Evolutionary conservation across 2,113 vertebrate genomes (phyloP).

Genomic region (Catagonus wagneri): DNA sequence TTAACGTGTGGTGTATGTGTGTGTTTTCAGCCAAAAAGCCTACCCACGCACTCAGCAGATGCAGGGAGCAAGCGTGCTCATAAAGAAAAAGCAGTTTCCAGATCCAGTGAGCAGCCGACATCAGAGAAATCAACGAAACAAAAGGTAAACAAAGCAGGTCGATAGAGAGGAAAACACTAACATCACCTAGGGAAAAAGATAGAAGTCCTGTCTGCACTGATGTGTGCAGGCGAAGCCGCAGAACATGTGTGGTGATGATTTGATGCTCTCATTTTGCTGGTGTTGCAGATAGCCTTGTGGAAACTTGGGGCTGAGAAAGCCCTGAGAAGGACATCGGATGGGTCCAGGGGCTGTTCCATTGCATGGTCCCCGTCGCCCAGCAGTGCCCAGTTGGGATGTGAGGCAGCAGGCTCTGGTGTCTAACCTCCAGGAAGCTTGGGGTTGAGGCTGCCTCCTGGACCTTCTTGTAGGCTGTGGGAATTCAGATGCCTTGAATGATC

Average conservation of each 20-base stretch:
- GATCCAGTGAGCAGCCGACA: conserved; percentile 53
- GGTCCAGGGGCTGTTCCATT: neutral
- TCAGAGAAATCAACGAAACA: conserved; percentile 56
- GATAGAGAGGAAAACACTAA: neutral
- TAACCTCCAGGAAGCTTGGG: neutral
- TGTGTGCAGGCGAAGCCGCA: neutral
- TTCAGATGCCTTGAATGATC: neutral
- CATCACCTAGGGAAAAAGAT: neutral
- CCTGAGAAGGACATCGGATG: neutral
- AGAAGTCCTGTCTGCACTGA: neutral
- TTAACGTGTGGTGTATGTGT: neutral
- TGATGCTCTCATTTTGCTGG: neutral
- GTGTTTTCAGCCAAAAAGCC: conserved; percentile 79
- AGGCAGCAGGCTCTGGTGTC: neutral
- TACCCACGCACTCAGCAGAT: conserved; percentile 46
- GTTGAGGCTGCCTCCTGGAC: neutral
- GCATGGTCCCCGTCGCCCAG: too few relatives aligned
- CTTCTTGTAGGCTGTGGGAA: neutral
- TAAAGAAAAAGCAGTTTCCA: conserved; percentile 68
- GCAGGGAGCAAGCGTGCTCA: conserved; percentile 61
- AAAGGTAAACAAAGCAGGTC: conserved; percentile 76
- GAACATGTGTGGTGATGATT: neutral
- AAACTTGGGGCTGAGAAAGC: neutral
- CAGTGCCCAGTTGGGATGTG: neutral
- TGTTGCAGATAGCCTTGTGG: neutral